Base-by-base conservation (phyloP, 2,888 invertebrate species). In the Ectropis crepuscularia region DNA sequence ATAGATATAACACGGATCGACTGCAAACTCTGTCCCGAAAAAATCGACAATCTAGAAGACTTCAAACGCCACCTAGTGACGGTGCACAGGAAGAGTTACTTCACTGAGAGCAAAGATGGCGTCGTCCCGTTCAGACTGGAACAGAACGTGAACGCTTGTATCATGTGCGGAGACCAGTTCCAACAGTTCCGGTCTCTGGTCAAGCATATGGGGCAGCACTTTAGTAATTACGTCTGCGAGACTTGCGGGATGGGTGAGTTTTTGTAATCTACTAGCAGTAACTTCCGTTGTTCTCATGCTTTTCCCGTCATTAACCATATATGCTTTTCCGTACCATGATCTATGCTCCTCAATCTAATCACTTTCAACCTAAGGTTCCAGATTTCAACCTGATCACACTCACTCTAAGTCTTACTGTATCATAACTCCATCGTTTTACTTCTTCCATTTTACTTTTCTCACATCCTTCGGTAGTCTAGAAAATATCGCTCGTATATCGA, bases 41-140 rank as follows among this genome's bases (percentile, higher is more conserved):
- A 65, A 42, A 85, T 90, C 50, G 73, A 79, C 41, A 74, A 72
- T 11, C 62, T 90, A 0, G 84, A 86, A 10, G 63, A 61, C 0
- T 82, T 90, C 1, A 85, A 86, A 55, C 43, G 68, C 0, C 90
- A 91, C 65, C 70, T 89, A 10, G 73, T 77, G 38, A 76, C 37
- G 0, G 60, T 59, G 0, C 90, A 90, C 63, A 75, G 72, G 0
- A 84, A 80, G 54, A 53, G 43, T 0, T 54, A 89, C 0, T 73
- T 81, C 43, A 63, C 62, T 0, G 72, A 78, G 0, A 72, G 70
- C 0, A 83, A 82, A 6, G 86, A 88, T 41, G 87, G 59, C 16
- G 50, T 88, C n/a, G 62, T 91, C 5, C 85, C 84, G 38, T 91
- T 88, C 48, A 76, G 76, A 41, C 64, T 91, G 0, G 85, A 43